A percentile compares a stretch with the other conserved stretches of the same genome.
Conservation (phyloP, 2,888 invertebrate species). For the Linyphia triangularis region DNA sequence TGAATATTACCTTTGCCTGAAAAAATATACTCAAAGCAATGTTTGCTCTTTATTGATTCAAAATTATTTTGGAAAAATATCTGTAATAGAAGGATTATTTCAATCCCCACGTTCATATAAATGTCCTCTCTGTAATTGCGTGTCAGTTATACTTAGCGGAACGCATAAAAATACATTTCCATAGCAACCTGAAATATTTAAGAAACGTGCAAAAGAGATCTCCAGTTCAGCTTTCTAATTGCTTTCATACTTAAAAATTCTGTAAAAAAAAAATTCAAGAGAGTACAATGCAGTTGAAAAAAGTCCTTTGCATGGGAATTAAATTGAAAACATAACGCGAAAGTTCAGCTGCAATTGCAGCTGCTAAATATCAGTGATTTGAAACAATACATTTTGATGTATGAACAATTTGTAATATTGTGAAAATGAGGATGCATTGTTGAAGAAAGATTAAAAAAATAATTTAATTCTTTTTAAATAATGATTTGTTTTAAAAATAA, state of each 20-base stretch:
- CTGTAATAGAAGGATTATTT: not conserved
- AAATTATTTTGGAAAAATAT: too few species aligned
- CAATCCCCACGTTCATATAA: not conserved
- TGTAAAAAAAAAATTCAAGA: not conserved
- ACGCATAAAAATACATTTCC: conserved; percentile 18
- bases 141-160: not conserved
- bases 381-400: too few species aligned
- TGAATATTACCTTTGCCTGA: too few species aligned
- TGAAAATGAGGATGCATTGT: not conserved
- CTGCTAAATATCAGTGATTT: too few species aligned
- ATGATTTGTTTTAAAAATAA: too few species aligned
- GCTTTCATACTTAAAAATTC: not conserved
- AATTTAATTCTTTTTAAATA: not conserved
- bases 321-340: not conserved
- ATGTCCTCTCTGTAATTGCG: conserved; percentile 7
- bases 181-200: conserved; percentile 23
- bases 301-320: not conserved
- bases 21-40: too few species aligned
- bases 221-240: not conserved
- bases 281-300: not conserved
- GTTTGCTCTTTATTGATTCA: too few species aligned
- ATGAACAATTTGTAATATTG: too few species aligned
- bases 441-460: not conserved
- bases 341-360: not conserved
- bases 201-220: not conserved